A percentile compares a stretch with the other conserved stretches of the same genome.
These are phyloP conservation scores for Agrypnia vestita DNA, from an alignment of 1,140 invertebrate species.

Conservation along the genomic window DNA sequence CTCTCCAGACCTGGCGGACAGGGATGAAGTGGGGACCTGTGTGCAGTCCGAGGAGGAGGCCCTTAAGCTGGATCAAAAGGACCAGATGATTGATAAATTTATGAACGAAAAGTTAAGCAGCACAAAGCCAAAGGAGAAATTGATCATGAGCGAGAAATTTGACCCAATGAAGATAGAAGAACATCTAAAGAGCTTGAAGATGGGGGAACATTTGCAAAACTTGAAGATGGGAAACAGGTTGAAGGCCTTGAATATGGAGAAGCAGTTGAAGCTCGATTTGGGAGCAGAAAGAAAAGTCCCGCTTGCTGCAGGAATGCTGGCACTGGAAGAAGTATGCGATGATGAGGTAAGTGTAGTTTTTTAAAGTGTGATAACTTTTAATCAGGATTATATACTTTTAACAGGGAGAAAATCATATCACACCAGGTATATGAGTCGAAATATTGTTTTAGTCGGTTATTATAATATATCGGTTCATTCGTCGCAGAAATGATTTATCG, in stretches of 20 bases:
- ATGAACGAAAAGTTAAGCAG: neutral
- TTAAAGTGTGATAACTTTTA: too few relatives aligned
- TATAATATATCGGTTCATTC: too few relatives aligned
- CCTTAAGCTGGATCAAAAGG: constrained; percentile 35
- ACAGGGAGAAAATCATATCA: too few relatives aligned
- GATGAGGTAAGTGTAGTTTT: constrained; percentile 44
- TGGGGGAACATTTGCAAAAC: constrained; percentile 23
- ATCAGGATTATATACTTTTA: too few relatives aligned
- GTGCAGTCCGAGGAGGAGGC: constrained; percentile 50
- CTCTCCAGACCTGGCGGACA: constrained; percentile 54
- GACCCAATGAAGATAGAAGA: constrained; percentile 40
- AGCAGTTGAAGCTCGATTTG: constrained; percentile 41
- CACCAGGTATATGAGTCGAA: too few relatives aligned
- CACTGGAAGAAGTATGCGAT: constrained; percentile 54
- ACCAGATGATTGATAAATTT: constrained; percentile 16
- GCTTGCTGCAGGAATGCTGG: constrained; percentile 48
- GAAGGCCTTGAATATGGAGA: constrained; percentile 37
- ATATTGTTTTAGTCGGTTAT: too few relatives aligned
- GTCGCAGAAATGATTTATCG: too few relatives aligned
- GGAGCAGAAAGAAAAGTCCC: constrained; percentile 13
- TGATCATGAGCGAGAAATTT: neutral
- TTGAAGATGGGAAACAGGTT: constrained; percentile 15
- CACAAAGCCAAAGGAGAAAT: neutral
- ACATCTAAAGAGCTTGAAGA: constrained; percentile 3
- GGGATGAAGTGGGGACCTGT: constrained; percentile 51